A percentile compares a stretch with the other conserved stretches of the same genome.
Conservation (phyloP, 2,113 vertebrate genomes). For the Propithecus coquereli region DNA sequence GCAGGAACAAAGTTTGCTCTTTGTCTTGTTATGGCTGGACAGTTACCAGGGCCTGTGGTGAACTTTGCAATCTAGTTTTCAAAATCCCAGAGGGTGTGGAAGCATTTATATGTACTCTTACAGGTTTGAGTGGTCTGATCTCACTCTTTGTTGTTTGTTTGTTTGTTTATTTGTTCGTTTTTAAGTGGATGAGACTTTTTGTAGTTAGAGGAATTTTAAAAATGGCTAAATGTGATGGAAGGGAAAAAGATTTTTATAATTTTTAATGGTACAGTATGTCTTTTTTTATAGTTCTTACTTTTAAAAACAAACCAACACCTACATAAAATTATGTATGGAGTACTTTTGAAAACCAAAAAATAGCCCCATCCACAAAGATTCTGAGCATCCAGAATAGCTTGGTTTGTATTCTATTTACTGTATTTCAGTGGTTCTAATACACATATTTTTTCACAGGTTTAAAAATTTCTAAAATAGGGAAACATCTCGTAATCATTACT, state of each 20-base stretch:
- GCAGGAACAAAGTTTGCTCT: not conserved
- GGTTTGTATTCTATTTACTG: not conserved
- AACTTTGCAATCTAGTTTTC: not conserved
- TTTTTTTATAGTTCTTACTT: not conserved
- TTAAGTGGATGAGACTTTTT: not conserved
- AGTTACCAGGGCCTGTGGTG: not conserved
- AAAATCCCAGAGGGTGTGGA: not conserved
- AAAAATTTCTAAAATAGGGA: not conserved
- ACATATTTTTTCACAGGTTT: not conserved
- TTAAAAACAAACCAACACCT: conserved; percentile 26
- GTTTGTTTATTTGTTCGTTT: not conserved
- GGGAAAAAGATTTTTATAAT: not conserved
- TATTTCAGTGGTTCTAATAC: not conserved
- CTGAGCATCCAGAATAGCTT: not conserved
- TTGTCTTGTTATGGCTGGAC: not conserved
- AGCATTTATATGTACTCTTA: not conserved
- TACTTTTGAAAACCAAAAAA: not conserved
- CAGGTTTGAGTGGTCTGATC: not conserved
- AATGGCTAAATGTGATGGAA: not conserved
- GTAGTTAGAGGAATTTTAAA: not conserved
- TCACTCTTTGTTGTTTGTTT: not conserved
- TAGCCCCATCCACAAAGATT: not conserved
- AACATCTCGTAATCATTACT: not conserved
- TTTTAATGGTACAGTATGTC: not conserved
- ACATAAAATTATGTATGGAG: not conserved